phyloP scores from a whole-genome alignment of 2,797 vertebrate genomes.

The Sphaeramia orbicularis region DNA sequence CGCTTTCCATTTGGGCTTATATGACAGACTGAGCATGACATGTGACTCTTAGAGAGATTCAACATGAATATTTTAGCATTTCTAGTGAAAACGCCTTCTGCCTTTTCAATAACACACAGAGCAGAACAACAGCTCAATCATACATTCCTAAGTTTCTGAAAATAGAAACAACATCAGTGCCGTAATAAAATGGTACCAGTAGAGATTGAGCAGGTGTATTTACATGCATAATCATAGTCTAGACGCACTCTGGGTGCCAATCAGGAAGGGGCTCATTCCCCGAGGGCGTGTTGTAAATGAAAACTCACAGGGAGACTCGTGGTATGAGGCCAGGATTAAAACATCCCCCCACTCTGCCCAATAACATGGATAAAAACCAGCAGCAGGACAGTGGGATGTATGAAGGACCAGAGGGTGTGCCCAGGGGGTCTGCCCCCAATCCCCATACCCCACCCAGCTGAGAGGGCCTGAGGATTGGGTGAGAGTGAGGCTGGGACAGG shows the following conservation, averaged over 20 bases:
- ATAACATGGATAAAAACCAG: slow-evolving; percentile 38
- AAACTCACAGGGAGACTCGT: slow-evolving; percentile 56
- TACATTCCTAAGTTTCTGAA: slow-evolving; percentile 44
- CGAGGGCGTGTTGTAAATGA: slow-evolving; percentile 56
- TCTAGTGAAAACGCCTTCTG: slow-evolving; percentile 56
- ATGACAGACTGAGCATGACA: slow-evolving; percentile 56
- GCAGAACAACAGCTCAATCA: slow-evolving; percentile 32
- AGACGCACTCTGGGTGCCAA: slow-evolving; percentile 68
- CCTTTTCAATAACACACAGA: slow-evolving; percentile 61
- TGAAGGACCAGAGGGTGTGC: slow-evolving; percentile 48
- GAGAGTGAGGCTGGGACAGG: slow-evolving; percentile 20
- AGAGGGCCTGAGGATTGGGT: slow-evolving; percentile 41
- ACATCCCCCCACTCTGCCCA: slow-evolving; percentile 39
- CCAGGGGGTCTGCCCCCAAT: slow-evolving; percentile 49
- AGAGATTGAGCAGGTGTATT: slow-evolving; percentile 69
- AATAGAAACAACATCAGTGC: slow-evolving; percentile 36
- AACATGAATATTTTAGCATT: slow-evolving; percentile 70
- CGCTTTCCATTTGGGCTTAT: slow-evolving; percentile 34
- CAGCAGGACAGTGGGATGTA: slow-evolving; percentile 52
- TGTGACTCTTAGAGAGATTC: slow-evolving; percentile 52
- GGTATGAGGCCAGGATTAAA: slow-evolving; percentile 66
- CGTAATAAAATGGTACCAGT: slow-evolving; percentile 44
- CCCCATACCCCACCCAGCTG: slow-evolving; percentile 32
- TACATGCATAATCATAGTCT: slow-evolving; percentile 73
- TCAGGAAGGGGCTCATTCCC: slow-evolving; percentile 57